These are phyloP conservation scores for Ligdia adustata DNA, from an alignment of 2,888 invertebrate species.

Conservation along the genomic window DNA sequence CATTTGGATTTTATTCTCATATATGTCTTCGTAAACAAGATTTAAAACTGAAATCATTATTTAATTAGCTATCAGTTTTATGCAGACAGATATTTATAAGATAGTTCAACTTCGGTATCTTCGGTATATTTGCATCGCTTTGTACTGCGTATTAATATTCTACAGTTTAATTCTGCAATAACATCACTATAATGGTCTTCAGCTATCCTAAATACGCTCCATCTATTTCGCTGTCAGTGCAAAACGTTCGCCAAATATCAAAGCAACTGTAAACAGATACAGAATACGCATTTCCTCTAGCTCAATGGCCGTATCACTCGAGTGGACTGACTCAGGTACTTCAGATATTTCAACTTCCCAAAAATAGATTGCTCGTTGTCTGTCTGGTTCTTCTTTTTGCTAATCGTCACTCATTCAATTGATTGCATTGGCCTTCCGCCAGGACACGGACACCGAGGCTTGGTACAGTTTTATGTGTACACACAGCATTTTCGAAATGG, in stretches of 20 bases:
- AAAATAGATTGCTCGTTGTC: constrained; percentile 74
- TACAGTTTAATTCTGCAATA: constrained; percentile 8
- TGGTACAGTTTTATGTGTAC: constrained; percentile 59
- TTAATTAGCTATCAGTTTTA: constrained; percentile 4
- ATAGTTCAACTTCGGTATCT: constrained; percentile 1
- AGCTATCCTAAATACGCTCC: constrained; percentile 27
- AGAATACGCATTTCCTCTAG: constrained; percentile 69
- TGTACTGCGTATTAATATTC: too few species aligned
- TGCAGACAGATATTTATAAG: constrained; percentile 2
- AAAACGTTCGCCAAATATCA: constrained; percentile 47
- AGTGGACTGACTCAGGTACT: constrained; percentile 77
- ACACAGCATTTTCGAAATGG: constrained; percentile 55
- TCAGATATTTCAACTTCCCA: constrained; percentile 69
- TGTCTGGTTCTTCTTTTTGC: constrained; percentile 68
- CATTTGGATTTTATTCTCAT: constrained; percentile 7
- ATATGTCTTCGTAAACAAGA: constrained; percentile 20
- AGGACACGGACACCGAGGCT: constrained; percentile 67
- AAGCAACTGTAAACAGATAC: constrained; percentile 61
- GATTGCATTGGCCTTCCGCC: constrained; percentile 73
- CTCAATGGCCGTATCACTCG: constrained; percentile 65
- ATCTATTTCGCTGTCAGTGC: constrained; percentile 36
- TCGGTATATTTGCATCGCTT: too few species aligned
- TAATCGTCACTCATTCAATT: constrained; percentile 81
- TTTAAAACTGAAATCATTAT: too few species aligned
- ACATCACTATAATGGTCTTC: constrained; percentile 24